These are phyloP conservation scores for Hemithea aestivaria DNA, from an alignment of 2,888 invertebrate species.

Conservation along the genomic window DNA sequence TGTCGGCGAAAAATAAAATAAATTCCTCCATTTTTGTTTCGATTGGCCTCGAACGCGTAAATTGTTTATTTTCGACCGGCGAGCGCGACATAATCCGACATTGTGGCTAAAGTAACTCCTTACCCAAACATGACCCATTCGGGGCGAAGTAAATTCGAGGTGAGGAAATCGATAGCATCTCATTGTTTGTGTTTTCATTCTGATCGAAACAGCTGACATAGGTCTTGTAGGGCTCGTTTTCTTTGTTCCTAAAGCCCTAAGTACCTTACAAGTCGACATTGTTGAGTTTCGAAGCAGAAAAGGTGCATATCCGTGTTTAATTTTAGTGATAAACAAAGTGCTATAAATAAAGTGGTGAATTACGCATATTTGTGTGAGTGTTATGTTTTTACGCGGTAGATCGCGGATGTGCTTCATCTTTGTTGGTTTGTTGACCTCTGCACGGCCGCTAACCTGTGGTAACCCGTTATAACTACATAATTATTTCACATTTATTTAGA, in stretches of 20 bases:
- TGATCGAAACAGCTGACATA: constrained; percentile 82
- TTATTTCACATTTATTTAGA: constrained; percentile 32
- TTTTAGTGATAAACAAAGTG: constrained; percentile 11
- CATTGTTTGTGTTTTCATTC: constrained; percentile 71
- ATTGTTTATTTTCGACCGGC: constrained; percentile 26
- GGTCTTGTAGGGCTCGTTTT: constrained; percentile 23
- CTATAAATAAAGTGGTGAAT: constrained; percentile 25
- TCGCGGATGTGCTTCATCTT: constrained; percentile 35
- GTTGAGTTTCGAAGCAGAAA: no score
- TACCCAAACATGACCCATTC: constrained; percentile 81
- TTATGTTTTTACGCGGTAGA: constrained; percentile 23
- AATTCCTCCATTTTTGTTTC: constrained; percentile 53
- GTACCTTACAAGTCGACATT: no score
- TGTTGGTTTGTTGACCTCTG: constrained; percentile 56
- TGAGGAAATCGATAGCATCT: constrained; percentile 52
- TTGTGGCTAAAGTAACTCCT: constrained; percentile 75
- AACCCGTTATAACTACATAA: constrained; percentile 43
- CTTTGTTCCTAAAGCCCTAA: constrained; percentile 16
- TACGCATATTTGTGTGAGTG: constrained; percentile 18
- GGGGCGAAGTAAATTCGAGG: constrained; percentile 83
- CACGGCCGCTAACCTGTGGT: constrained; percentile 46
- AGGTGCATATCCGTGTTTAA: background rate
- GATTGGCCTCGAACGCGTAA: constrained; percentile 35
- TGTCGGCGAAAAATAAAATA: constrained; percentile 45
- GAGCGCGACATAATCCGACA: constrained; percentile 46